Base-by-base conservation (phyloP, 1,140 invertebrate genomes). In the Procambarus virginalis region DNA sequence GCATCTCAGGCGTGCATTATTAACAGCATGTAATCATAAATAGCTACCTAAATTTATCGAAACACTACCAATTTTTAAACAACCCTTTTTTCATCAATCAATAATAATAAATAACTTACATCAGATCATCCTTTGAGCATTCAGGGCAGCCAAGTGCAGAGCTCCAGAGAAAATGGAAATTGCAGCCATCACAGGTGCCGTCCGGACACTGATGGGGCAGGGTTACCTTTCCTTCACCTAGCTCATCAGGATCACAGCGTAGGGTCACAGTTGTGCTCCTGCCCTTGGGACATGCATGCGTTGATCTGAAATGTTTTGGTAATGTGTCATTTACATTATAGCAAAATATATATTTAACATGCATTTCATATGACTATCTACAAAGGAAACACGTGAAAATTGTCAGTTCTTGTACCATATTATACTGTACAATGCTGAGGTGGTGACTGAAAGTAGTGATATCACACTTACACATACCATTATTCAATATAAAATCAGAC, bases 181-280 rank as follows among this genome's bases (percentile, higher is more conserved):
- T 94, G 92, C 95, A 96, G 3, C 95, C 95, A 93, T 96, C 95
- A 93, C 95, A 96, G 2, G 95, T 96, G 4, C 95, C 95, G 93
- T 96, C 95, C 0, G 95, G 94, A 93, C 96, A 96, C 55, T 94
- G 94, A 4, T 94, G 93, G 5, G 95, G 95, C 58, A 95, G 92
- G 75, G 92, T 90, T 58, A 95, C 93, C 5, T 89, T 92, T 9
- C 94, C 94, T 64, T 93, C 92, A 45, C 93, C 94, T 46, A 93
- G 92, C 83, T 94, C 84, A 46, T 93, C 93, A 3, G 93, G 93
- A 76, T 94, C 93, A 92, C 95, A 95, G 20, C 94, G 92, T 46
- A 95, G 90, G 22, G 95, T 95, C 45, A 96, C 94, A 34, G 95
- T 95, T 5, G 95, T 95, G 12, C 93, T 93, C 20, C 95, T 93